Conservation (phyloP, 2,888 invertebrate genomes). For the Agrotis clavis region DNA sequence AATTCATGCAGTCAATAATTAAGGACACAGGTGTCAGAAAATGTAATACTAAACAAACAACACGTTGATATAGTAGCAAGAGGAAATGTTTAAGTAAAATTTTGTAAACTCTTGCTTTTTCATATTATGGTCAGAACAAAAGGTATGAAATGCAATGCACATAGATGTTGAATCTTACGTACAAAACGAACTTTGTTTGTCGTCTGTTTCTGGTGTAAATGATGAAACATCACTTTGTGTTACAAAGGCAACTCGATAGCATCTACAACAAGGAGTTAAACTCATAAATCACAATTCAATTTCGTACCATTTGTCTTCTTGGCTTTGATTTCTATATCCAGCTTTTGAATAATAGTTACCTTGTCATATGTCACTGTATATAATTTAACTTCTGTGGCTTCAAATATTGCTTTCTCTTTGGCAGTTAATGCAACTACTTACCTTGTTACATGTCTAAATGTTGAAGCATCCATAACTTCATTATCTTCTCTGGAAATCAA, state of each 20-base stretch:
- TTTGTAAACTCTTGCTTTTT: too few species aligned
- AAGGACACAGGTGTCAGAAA: too few species aligned
- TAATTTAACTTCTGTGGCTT: conserved; percentile 4
- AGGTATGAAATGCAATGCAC: not conserved
- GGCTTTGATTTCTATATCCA: conserved; percentile 26
- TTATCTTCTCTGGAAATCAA: conserved; percentile 38
- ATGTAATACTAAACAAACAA: too few species aligned
- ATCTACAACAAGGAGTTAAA: not conserved
- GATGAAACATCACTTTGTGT: not conserved
- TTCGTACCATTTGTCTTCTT: conserved; percentile 6
- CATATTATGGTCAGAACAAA: not conserved
- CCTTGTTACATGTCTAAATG: conserved; percentile 20
- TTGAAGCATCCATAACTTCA: conserved; percentile 32
- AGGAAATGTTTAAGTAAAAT: too few species aligned
- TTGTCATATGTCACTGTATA: conserved; percentile 3
- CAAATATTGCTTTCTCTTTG: conserved; percentile 21
- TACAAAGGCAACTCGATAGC: not conserved
- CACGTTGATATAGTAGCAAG: too few species aligned
- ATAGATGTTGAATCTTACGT: not conserved
- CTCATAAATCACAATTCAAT: conserved; percentile 18
- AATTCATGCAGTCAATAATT: too few species aligned
- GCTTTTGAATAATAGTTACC: conserved; percentile 5
- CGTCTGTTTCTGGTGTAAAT: not conserved
- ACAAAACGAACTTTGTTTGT: not conserved
- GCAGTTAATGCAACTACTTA: conserved; percentile 17